Conservation (phyloP, 2,113 vertebrate genomes). For the Oreochromis tanganicae region DNA sequence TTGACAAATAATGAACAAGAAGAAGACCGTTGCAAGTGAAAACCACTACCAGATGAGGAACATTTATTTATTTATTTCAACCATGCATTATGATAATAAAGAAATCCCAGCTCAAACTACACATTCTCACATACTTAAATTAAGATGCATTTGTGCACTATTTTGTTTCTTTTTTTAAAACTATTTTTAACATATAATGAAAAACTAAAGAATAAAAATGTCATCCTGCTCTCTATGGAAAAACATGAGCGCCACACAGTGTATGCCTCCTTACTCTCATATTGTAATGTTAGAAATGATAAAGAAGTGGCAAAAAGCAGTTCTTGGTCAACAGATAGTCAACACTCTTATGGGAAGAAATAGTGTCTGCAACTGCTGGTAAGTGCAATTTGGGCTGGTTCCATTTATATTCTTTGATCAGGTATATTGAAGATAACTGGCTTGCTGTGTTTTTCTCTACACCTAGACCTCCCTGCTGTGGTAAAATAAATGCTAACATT, state of each 20-base stretch:
- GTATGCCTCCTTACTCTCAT: background rate
- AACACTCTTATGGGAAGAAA: background rate
- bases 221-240: background rate
- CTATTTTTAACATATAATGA: background rate
- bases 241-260: background rate
- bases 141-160: background rate
- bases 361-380: background rate
- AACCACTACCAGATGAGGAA: background rate
- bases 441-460: background rate
- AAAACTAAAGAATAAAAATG: background rate
- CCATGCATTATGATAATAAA: background rate
- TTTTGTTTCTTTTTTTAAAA: background rate
- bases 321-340: background rate
- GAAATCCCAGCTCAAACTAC: background rate
- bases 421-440: background rate
- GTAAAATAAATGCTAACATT: background rate
- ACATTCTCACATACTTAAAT: background rate
- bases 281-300: background rate
- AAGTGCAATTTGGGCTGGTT: background rate
- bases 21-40: background rate
- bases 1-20: background rate
- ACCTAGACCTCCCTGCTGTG: background rate
- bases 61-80: background rate
- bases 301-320: background rate
- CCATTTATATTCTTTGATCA: background rate